Percentiles rank a stretch among this genome's conserved stretches.
Conservation (phyloP, 2,113 vertebrate species). For the Pteropus alecto region DNA sequence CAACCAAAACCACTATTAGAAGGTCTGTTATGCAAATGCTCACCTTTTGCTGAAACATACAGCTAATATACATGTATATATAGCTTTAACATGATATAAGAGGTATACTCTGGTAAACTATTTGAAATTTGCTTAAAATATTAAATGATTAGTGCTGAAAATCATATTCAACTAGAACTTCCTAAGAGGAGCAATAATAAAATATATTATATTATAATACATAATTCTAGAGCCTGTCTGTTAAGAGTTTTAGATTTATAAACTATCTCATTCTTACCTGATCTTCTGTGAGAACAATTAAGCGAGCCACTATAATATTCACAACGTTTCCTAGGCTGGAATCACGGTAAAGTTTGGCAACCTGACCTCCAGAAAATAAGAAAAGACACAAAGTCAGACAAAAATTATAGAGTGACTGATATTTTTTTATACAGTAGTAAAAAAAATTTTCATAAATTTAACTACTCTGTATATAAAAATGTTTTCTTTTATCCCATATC, state of each 20-base stretch:
- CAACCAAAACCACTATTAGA: conserved; percentile 72
- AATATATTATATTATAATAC: conserved; percentile 31
- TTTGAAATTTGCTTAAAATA: conserved; percentile 72
- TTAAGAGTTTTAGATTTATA: conserved; percentile 56
- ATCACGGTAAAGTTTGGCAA: conserved; percentile 99
- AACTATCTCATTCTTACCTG: conserved; percentile 88
- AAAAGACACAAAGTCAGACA: conserved; percentile 99
- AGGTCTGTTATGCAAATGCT: conserved; percentile 49
- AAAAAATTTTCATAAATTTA: conserved; percentile 25
- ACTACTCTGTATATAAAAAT: not conserved
- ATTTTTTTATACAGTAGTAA: conserved; percentile 36
- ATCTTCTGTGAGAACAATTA: conserved; percentile 98
- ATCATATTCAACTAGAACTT: conserved; percentile 70
- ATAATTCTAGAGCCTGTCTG: not conserved
- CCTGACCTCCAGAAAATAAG: conserved; percentile 99
- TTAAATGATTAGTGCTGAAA: conserved; percentile 53
- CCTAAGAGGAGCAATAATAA: conserved; percentile 62
- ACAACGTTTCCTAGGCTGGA: conserved; percentile 99
- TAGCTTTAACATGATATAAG: conserved; percentile 51
- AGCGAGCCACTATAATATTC: conserved; percentile 98
- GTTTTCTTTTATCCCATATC: not conserved
- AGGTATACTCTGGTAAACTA: conserved; percentile 65
- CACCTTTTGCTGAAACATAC: conserved; percentile 43
- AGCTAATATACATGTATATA: conserved; percentile 52
- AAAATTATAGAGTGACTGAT: conserved; percentile 76